Evolutionary conservation across 1,140 invertebrate genomes (phyloP).

Genomic region (Drosophila kurseongensis): DNA sequence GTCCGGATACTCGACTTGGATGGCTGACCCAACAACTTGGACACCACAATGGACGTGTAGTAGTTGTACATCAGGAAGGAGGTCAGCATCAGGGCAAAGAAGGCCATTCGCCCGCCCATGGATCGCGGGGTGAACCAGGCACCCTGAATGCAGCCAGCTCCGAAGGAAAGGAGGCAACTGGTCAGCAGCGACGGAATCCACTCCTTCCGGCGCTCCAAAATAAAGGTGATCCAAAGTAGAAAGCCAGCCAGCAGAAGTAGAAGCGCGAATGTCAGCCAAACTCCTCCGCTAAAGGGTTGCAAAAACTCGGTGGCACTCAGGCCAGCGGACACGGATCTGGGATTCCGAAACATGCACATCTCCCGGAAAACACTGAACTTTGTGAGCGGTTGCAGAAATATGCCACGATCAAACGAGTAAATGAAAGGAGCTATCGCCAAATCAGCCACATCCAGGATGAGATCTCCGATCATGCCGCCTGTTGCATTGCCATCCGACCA

Average conservation of each 20-base stretch:
- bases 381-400: slow-evolving; percentile 35
- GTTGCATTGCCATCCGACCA: slow-evolving; percentile 63
- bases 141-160: slow-evolving; percentile 71
- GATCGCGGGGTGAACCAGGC: slow-evolving; percentile 69
- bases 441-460: slow-evolving; percentile 55
- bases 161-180: slow-evolving; percentile 72
- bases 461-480: slow-evolving; percentile 66
- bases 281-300: slow-evolving; percentile 66
- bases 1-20: slow-evolving; percentile 71
- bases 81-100: slow-evolving; percentile 66
- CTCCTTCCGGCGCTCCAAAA: slow-evolving; percentile 35
- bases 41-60: slow-evolving; percentile 80
- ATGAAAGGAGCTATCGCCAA: slow-evolving; percentile 49
- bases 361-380: slow-evolving; percentile 59
- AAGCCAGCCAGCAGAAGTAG: slow-evolving; percentile 54
- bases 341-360: slow-evolving; percentile 78
- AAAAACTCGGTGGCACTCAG: slow-evolving; percentile 64
- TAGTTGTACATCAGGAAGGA: slow-evolving; percentile 80
- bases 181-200: slow-evolving; percentile 64
- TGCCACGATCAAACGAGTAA: slow-evolving; percentile 31
- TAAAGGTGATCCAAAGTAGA: slow-evolving; percentile 69
- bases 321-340: slow-evolving; percentile 47
- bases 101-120: slow-evolving; percentile 73
- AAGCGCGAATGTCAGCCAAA: slow-evolving; percentile 64
- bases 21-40: slow-evolving; percentile 62